phyloP scores from a whole-genome alignment of 1,140 invertebrate genomes.

The Eufriesea mexicana region DNA sequence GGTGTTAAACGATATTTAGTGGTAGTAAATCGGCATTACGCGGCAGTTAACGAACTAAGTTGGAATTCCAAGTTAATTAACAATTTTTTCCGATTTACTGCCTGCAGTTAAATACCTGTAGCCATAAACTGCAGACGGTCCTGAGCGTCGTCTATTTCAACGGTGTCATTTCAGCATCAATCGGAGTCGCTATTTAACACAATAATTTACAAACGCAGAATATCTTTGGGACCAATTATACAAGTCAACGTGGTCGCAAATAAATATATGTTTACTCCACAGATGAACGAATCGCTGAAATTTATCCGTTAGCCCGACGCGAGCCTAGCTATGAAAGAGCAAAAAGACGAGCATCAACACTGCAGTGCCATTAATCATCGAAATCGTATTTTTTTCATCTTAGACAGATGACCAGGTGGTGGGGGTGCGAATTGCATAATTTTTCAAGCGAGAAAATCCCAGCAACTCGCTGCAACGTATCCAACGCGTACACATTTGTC shows the following conservation, averaged over 20 bases:
- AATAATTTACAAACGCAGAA: too few species aligned
- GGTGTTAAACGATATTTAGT: too few species aligned
- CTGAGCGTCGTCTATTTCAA: too few species aligned
- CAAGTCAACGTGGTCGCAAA: slow-evolving; percentile 27
- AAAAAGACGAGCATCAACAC: slow-evolving; percentile 47
- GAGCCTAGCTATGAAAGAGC: not conserved
- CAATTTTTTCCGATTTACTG: too few species aligned
- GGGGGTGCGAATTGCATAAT: slow-evolving; percentile 58
- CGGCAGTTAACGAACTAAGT: too few species aligned
- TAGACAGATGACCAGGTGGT: not conserved
- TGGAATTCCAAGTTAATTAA: too few species aligned
- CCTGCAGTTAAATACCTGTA: too few species aligned
- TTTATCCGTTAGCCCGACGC: slow-evolving; percentile 39
- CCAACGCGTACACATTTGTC: slow-evolving; percentile 2
- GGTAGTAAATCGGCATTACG: too few species aligned
- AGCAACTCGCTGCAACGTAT: not conserved
- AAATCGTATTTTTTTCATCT: slow-evolving; percentile 24
- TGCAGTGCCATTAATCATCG: slow-evolving; percentile 57
- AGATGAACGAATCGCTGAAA: slow-evolving; percentile 28
- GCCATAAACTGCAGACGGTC: too few species aligned
- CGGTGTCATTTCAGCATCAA: too few species aligned
- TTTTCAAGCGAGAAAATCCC: slow-evolving; percentile 50
- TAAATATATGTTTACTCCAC: too few species aligned
- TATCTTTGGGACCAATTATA: not conserved
- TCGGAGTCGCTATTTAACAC: too few species aligned